Evolutionary conservation across 2,113 vertebrate genomes (phyloP), one percentile per base, ranked within the genome.

Genomic region (Aleadryas rufinucha): DNA sequence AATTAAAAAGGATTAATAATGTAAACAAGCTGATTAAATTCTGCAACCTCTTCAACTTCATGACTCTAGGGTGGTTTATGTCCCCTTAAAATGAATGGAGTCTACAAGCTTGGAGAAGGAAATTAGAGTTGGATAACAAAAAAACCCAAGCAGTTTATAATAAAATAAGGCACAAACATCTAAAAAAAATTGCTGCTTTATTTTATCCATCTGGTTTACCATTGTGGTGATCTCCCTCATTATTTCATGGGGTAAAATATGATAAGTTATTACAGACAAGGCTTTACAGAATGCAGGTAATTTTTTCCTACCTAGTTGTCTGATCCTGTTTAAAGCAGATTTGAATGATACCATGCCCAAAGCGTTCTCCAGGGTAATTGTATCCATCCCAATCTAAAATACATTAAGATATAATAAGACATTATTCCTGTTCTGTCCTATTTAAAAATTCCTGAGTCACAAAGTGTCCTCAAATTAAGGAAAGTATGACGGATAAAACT

Each of bases 1-100:
- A 92, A 95, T 93, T 93, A 87, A 60, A 95, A 95, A 81, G 81
- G 30, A 92, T 63, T 59, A 93, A 92, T 89, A 93, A 89, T 44
- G 60, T 92, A 96, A 97, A 95, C 89, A 95, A 93, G 39, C 33
- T 84, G 86, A 96, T 92, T 95, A 87, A 92, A 91, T 95, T 86
- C 75, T 90, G 57, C 87, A 90, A 65, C 57, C 50, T 94, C 75
- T 94, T 89, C 84, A 71, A 52, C 74, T 89, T 90, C 22, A 78
- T 71, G 72, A 83, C 93, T 96, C 72, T 75, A 92, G 60, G 60
- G 91, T 92, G 64, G 35, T 17, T 93, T 84, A 60, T 60, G 68
- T 84, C 12, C 50, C 2, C 3, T 63, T 75, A 78, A 93, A 89
- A 92, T 17, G 24, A 75, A 90, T 89, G 56, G 52, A 77, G 94